Conservation (phyloP, 2,888 invertebrate species). For the Phragmatobia fuliginosa region DNA sequence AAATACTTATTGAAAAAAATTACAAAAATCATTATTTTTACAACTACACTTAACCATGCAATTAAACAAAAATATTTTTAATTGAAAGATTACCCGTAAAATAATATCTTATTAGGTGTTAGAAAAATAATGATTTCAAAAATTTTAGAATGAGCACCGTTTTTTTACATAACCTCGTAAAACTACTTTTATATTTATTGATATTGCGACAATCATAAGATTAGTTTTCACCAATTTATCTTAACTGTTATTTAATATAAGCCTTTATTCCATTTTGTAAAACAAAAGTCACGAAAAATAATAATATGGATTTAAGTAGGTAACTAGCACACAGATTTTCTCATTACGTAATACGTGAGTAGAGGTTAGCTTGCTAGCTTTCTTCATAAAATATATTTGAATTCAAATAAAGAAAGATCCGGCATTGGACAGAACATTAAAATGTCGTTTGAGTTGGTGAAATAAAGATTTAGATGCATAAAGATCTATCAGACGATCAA, state of each 20-base stretch:
- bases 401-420: constrained; percentile 51
- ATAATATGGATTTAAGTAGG: no score
- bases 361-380: constrained; percentile 33
- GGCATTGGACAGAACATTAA: constrained; percentile 54
- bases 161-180: no score
- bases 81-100: no score
- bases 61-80: no score
- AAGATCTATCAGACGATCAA: constrained; percentile 69
- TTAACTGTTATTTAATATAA: neutral
- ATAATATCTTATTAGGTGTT: no score
- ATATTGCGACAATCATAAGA: no score
- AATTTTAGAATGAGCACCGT: no score
- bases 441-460: constrained; percentile 60
- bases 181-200: no score
- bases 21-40: no score
- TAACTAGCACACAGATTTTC: neutral
- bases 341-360: neutral
- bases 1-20: neutral
- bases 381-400: constrained; percentile 38
- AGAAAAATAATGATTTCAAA: no score
- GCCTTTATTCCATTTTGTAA: neutral
- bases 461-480: constrained; percentile 72
- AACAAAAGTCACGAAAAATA: neutral
- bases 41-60: no score
- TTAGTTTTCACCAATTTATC: no score